A percentile compares a stretch with the other conserved stretches of the same genome.
These are phyloP conservation scores for Lacerta bilineata DNA, from an alignment of 2,797 vertebrate genomes.

Conservation along the genomic window DNA sequence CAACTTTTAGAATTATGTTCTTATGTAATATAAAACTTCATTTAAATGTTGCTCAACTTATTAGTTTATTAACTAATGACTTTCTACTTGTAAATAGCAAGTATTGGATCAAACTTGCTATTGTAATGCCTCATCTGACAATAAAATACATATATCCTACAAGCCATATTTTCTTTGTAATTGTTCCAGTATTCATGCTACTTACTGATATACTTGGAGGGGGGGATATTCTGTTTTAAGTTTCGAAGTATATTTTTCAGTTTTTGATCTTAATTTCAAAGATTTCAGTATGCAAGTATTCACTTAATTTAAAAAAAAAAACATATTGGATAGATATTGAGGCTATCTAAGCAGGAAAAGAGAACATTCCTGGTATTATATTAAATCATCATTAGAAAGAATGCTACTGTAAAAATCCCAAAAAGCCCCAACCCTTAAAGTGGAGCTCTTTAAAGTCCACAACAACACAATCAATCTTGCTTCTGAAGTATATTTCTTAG, in stretches of 20 bases:
- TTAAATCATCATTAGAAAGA: conserved; percentile 44
- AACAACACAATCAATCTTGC: conserved; percentile 21
- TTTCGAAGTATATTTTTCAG: conserved; percentile 56
- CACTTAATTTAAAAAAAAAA: not conserved
- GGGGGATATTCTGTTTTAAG: conserved; percentile 11
- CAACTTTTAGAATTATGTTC: conserved; percentile 11
- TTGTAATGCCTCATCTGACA: conserved; percentile 19
- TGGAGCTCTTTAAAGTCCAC: conserved; percentile 31
- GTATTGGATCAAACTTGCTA: conserved; percentile 5
- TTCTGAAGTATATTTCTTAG: conserved; percentile 51
- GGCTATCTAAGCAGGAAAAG: not conserved
- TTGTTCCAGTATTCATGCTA: conserved; percentile 40
- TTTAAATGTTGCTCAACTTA: not conserved
- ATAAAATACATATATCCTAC: conserved; percentile 27
- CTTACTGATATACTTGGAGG: not conserved
- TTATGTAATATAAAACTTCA: not conserved
- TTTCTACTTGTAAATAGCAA: conserved; percentile 34
- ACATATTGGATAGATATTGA: conserved; percentile 11
- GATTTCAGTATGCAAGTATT: not conserved
- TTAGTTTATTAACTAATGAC: not conserved
- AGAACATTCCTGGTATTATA: conserved; percentile 3
- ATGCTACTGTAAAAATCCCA: conserved; percentile 27
- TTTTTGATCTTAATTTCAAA: conserved; percentile 27
- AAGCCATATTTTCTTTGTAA: conserved; percentile 26
- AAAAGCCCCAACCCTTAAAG: conserved; percentile 21